These are phyloP conservation scores for Gambusia yucatana DNA, from an alignment of 2,797 vertebrate genomes.

Conservation along the genomic window DNA sequence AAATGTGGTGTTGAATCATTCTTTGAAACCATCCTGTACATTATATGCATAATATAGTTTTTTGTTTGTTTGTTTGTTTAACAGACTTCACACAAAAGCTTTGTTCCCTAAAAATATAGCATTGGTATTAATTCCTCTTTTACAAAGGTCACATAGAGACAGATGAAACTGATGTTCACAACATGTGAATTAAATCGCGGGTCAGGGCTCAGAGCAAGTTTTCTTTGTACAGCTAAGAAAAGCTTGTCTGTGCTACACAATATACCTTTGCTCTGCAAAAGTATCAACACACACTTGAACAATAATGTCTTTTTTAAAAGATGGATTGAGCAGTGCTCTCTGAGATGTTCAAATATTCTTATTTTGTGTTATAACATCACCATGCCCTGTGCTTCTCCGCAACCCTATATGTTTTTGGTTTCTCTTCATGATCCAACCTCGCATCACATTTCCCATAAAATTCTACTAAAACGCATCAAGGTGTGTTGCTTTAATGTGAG, in stretches of 20 bases:
- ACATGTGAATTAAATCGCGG: constrained; percentile 30
- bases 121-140: constrained; percentile 6
- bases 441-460: not conserved
- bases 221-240: constrained; percentile 30
- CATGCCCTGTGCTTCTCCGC: not conserved
- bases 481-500: not conserved
- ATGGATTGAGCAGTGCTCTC: not conserved
- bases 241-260: constrained; percentile 39
- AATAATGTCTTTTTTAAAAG: not conserved
- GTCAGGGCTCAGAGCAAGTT: constrained; percentile 11
- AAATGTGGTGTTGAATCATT: not conserved
- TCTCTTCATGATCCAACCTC: not conserved
- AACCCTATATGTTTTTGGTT: not conserved
- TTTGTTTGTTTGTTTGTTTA: not conserved
- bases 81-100: not conserved
- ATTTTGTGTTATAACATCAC: not conserved
- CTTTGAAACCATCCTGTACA: not conserved
- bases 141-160: not conserved
- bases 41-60: not conserved
- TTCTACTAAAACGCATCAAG: not conserved
- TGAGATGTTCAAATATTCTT: not conserved
- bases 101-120: not conserved
- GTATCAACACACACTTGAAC: not conserved
- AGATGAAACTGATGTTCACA: constrained; percentile 23
- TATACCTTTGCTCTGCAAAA: constrained; percentile 19